These are phyloP conservation scores for Neocrepidodera transversa DNA, from an alignment of 2,888 invertebrate species.

Conservation along the genomic window DNA sequence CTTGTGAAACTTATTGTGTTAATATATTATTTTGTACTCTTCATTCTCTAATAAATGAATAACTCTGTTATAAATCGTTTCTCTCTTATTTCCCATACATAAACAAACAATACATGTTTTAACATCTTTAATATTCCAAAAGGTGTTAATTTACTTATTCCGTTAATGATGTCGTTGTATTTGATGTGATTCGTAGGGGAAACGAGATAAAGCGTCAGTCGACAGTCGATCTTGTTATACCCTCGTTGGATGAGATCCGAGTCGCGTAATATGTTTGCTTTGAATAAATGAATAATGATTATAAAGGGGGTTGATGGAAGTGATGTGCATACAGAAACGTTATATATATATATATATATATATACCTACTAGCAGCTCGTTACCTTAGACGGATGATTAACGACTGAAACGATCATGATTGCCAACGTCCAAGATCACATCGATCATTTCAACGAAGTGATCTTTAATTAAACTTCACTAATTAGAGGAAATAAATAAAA, in stretches of 20 bases:
- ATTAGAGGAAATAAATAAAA: too few relatives aligned
- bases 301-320: not conserved
- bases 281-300: constrained; percentile 20
- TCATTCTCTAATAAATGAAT: too few relatives aligned
- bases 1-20: too few relatives aligned
- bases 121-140: constrained; percentile 6
- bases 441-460: too few relatives aligned
- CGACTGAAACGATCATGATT: too few relatives aligned
- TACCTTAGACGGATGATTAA: not conserved
- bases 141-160: constrained; percentile 15
- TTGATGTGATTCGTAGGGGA: not conserved
- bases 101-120: too few relatives aligned
- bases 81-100: too few relatives aligned
- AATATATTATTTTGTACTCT: too few relatives aligned
- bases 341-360: too few relatives aligned
- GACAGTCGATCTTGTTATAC: constrained; percentile 17
- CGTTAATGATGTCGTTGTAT: constrained; percentile 14
- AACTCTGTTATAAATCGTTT: too few relatives aligned
- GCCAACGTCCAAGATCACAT: too few relatives aligned
- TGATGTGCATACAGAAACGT: not conserved
- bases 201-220: not conserved
- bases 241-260: constrained; percentile 4
- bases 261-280: constrained; percentile 17
- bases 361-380: constrained; percentile 9
- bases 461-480: too few relatives aligned